Evolutionary conservation across 1,140 invertebrate genomes (phyloP).

Genomic region (Temnothorax curvispinosus): DNA sequence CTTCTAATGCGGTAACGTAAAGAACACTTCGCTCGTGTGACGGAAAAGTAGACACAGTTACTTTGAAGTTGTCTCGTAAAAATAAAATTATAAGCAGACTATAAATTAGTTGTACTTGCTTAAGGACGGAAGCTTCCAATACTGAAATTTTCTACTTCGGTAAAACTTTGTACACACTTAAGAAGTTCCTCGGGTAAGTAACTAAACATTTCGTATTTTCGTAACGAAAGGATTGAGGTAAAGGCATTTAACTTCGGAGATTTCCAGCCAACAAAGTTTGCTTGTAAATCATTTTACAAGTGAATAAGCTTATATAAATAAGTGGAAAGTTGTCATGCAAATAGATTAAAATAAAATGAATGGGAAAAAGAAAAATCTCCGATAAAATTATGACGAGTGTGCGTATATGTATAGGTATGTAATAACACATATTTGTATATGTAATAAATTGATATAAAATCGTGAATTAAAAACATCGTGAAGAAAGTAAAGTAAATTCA

Average conservation of each 20-base stretch:
- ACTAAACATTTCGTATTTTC: slow-evolving; percentile 51
- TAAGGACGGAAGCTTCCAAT: slow-evolving; percentile 38
- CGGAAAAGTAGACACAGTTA: not conserved
- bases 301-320: slow-evolving; percentile 12
- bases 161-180: slow-evolving; percentile 53
- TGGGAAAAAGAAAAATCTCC: not conserved
- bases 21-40: not conserved
- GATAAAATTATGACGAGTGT: not conserved
- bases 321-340: not conserved
- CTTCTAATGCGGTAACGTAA: not conserved
- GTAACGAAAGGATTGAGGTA: slow-evolving; percentile 35
- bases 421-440: not conserved
- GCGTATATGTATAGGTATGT: not conserved
- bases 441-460: not conserved
- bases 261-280: slow-evolving; percentile 36
- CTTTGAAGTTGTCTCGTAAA: not conserved
- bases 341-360: slow-evolving; percentile 27
- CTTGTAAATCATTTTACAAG: slow-evolving; percentile 23
- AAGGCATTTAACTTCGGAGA: slow-evolving; percentile 46
- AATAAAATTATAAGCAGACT: slow-evolving; percentile 41
- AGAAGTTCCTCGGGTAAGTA: slow-evolving; percentile 40
- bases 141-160: slow-evolving; percentile 16
- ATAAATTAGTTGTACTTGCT: slow-evolving; percentile 30
- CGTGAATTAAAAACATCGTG: not conserved
- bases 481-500: slow-evolving; percentile 1